Conservation (phyloP, 2,888 invertebrate genomes). For the Omphaloscelis lunosa region DNA sequence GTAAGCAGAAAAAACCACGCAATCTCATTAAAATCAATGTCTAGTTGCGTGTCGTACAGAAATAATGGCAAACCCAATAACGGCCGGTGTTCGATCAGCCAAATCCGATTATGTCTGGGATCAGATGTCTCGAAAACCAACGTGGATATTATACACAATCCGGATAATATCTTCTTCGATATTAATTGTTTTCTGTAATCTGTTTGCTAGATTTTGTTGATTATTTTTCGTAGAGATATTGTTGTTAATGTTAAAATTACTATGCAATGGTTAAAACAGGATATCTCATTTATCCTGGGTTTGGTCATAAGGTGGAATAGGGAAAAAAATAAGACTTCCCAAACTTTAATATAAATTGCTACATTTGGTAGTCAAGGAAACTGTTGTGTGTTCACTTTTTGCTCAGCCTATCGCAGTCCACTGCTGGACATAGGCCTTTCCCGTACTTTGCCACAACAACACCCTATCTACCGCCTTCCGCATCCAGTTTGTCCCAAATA, state of each 20-base stretch:
- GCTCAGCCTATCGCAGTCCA: not conserved
- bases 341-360: not conserved
- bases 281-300: not conserved
- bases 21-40: constrained; percentile 89
- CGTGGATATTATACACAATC: constrained; percentile 83
- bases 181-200: constrained; percentile 83
- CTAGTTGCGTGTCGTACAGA: constrained; percentile 79
- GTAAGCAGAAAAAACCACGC: constrained; percentile 44
- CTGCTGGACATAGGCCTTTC: not conserved
- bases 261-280: not conserved
- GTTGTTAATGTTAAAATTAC: not conserved
- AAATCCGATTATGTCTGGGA: constrained; percentile 88
- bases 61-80: constrained; percentile 88
- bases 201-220: constrained; percentile 61
- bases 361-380: not conserved
- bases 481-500: not conserved
- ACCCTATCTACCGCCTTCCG: not conserved
- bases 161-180: constrained; percentile 81
- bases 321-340: not conserved
- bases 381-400: not conserved
- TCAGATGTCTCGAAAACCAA: constrained; percentile 85
- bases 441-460: not conserved
- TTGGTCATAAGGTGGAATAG: too few relatives aligned
- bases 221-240: constrained; percentile 14
- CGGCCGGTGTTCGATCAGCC: constrained; percentile 85